Percentiles rank a stretch among this genome's conserved stretches.
These are phyloP conservation scores for Bombus huntii DNA, from an alignment of 1,140 invertebrate genomes.

Conservation along the genomic window DNA sequence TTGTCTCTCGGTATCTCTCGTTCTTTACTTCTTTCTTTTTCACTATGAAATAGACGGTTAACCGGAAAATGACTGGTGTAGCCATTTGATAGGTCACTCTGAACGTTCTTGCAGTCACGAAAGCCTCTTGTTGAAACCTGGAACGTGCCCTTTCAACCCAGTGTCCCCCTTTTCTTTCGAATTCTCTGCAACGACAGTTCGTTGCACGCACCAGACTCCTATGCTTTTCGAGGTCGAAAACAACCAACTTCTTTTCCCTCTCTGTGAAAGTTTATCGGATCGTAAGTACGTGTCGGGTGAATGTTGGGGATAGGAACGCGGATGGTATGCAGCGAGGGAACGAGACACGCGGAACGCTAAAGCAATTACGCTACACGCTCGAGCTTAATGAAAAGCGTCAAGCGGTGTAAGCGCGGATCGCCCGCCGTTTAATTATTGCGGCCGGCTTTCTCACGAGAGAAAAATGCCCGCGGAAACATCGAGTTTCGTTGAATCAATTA, in stretches of 20 bases:
- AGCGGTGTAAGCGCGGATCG: background rate
- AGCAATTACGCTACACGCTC: slow-evolving; percentile 29
- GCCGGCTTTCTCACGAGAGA: background rate
- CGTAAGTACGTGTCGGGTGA: too few relatives aligned
- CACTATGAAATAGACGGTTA: background rate
- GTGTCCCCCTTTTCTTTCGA: background rate
- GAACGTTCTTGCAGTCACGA: background rate
- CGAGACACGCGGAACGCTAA: slow-evolving; percentile 19
- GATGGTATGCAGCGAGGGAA: background rate
- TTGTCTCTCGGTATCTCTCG: too few relatives aligned
- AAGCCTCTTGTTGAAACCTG: background rate
- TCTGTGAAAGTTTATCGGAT: background rate
- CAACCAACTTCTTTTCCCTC: background rate
- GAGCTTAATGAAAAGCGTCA: slow-evolving; percentile 27
- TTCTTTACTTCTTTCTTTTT: background rate
- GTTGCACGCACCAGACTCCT: background rate
- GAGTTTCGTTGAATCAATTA: slow-evolving; percentile 2
- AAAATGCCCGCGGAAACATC: background rate
- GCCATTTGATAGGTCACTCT: background rate
- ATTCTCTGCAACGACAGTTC: background rate
- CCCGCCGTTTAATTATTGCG: slow-evolving; percentile 7
- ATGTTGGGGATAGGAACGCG: too few relatives aligned
- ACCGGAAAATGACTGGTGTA: slow-evolving; percentile 1
- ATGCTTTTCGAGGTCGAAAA: slow-evolving; percentile 13
- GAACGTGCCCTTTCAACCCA: background rate